Percentiles rank a stretch among this genome's conserved stretches.
Conservation (phyloP, 2,888 invertebrate genomes). For the Stratiomys singularior region DNA sequence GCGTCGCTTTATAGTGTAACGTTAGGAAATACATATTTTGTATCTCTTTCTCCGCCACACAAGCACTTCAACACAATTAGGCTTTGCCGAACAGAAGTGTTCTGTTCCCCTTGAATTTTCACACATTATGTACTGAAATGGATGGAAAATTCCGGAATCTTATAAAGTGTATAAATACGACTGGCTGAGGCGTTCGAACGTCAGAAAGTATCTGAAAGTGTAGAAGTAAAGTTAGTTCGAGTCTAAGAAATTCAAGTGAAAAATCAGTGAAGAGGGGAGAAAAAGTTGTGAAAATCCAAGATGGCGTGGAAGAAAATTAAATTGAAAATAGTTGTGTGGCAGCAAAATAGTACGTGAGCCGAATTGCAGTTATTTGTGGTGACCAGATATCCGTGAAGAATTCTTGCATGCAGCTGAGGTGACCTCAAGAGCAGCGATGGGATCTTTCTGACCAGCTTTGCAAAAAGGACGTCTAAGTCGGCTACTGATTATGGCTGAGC, state of each 20-base stretch:
- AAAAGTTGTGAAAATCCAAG: constrained; percentile 14
- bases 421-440: no score
- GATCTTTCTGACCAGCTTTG: no score
- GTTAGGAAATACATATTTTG: no score
- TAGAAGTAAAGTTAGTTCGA: background rate
- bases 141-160: constrained; percentile 41
- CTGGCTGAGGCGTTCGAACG: background rate
- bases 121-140: background rate
- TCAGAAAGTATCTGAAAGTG: constrained; percentile 20
- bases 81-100: no score
- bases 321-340: background rate
- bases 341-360: background rate
- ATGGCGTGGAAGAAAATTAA: constrained; percentile 3
- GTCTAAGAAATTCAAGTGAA: background rate
- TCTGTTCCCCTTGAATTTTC: no score
- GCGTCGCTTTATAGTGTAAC: no score
- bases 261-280: background rate
- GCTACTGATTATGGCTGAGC: no score
- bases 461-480: no score
- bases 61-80: no score
- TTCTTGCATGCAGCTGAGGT: background rate
- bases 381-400: background rate
- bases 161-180: constrained; percentile 32
- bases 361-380: background rate
- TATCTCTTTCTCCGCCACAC: no score